Base-by-base conservation (phyloP, 1,140 invertebrate species). In the Pogonognathellus flavescens region DNA sequence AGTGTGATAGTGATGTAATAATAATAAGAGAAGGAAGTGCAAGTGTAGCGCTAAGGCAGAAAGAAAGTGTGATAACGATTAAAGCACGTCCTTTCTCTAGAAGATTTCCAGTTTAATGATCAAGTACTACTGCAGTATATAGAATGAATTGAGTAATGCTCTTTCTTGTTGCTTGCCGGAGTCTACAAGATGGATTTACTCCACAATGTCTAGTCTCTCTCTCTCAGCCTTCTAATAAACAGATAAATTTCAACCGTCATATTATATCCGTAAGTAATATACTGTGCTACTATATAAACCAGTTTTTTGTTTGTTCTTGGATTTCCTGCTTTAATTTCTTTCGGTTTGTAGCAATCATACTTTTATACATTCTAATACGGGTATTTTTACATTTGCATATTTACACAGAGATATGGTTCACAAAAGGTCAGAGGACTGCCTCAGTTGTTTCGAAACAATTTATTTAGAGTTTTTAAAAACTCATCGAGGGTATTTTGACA, bases 1-100 rank as follows among this genome's bases (percentile, higher is more conserved):
- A 41, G 31, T 41, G 31, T 41, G 31, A 6, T 41, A 41, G 31
- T 41, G 31, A 41, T 41, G 31, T 6, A 41, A 41, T 41, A 41
- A 41, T 41, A 41, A 41, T 41, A 41, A 41, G 31, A 41, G 31
- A 6, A 41, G 31, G 31, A 41, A 41, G 31, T 41, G 31, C 6
- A 41, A 41, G 31, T 41, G 31, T 41, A 41, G 31, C 6, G 31
- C 31, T 76, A 76, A 18, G 31, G 4, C 70, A 76, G 70, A 76
- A 76, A 49, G 70, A 76, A 76, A 76, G 70, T 76, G 70, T 76
- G 70, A 76, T 76, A 76, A 76, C 70, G 70, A 76, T 76, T 76
- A 76, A 76, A 76, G 70, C 70, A 76, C 70, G 70, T 76, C 70
- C 41, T 76, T 76, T 76, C 70, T 76, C 70, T 16, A 76, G 14